A percentile compares a stretch with the other conserved stretches of the same genome.
Conservation (phyloP, 2,797 vertebrate species). For the Emys orbicularis region DNA sequence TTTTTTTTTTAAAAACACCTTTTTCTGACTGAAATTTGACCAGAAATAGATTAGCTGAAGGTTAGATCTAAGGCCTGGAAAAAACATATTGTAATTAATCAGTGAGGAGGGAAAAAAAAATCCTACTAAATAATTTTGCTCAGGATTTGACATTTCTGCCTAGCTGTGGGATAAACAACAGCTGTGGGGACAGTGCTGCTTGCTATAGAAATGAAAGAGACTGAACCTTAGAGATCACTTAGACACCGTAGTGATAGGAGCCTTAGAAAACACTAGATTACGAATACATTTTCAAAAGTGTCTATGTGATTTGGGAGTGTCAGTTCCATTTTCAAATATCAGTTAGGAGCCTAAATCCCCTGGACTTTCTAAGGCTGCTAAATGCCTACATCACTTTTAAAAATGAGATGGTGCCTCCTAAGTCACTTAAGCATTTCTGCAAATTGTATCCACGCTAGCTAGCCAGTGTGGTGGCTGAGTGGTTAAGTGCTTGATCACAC, state of each 20-base stretch:
- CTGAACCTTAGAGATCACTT: not conserved
- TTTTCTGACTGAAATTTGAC: not conserved
- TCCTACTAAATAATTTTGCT: not conserved
- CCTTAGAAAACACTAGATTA: not conserved
- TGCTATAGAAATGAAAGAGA: not conserved
- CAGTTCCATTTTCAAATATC: not conserved
- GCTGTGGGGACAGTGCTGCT: not conserved
- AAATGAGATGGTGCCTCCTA: not conserved
- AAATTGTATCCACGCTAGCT: not conserved
- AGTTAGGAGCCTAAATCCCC: not conserved
- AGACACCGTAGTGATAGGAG: not conserved
- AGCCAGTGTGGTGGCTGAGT: not conserved
- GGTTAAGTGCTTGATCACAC: not conserved
- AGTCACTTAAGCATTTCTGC: not conserved
- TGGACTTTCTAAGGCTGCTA: not conserved
- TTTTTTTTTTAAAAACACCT: not conserved
- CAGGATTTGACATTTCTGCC: not conserved
- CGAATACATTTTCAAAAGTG: not conserved
- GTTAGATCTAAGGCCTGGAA: constrained; percentile 1
- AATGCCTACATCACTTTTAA: not conserved
- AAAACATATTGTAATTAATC: not conserved
- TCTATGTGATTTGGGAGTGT: not conserved
- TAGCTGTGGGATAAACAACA: not conserved
- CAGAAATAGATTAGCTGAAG: not conserved
- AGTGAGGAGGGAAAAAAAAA: not conserved